phyloP scores from a whole-genome alignment of 2,113 vertebrate genomes.

The Alouatta palliata region DNA sequence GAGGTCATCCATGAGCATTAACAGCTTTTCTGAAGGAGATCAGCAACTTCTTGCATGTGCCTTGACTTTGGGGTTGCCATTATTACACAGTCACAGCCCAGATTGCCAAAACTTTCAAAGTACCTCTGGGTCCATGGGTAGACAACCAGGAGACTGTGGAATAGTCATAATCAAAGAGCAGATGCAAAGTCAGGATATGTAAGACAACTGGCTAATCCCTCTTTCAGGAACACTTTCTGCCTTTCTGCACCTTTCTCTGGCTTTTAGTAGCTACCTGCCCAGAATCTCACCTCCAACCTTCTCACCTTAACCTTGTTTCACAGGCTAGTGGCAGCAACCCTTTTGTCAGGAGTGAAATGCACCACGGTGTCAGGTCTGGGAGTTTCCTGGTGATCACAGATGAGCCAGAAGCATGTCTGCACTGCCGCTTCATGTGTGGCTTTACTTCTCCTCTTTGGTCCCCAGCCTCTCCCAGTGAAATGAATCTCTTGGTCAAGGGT shows the following conservation, averaged over 20 bases:
- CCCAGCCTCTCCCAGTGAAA: background rate
- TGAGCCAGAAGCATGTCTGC: background rate
- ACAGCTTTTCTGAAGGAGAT: conserved; percentile 85
- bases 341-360: conserved; percentile 73
- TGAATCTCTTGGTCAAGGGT: background rate
- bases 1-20: conserved; percentile 89
- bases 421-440: background rate
- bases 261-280: conserved; percentile 56
- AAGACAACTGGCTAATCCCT: background rate
- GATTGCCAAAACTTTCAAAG: conserved; percentile 84
- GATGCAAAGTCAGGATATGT: accelerated
- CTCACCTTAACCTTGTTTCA: conserved; percentile 71
- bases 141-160: conserved; percentile 82
- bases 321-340: conserved; percentile 47
- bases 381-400: background rate
- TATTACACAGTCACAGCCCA: conserved; percentile 84
- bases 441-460: background rate
- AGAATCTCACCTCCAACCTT: conserved; percentile 46
- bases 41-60: conserved; percentile 85
- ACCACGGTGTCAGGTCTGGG: background rate
- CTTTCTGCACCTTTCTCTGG: accelerated
- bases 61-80: conserved; percentile 80
- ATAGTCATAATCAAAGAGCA: background rate
- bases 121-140: conserved; percentile 88
- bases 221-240: background rate